Conservation (phyloP, 2,888 invertebrate species). For the Drosophila nr. perissopoda region DNA sequence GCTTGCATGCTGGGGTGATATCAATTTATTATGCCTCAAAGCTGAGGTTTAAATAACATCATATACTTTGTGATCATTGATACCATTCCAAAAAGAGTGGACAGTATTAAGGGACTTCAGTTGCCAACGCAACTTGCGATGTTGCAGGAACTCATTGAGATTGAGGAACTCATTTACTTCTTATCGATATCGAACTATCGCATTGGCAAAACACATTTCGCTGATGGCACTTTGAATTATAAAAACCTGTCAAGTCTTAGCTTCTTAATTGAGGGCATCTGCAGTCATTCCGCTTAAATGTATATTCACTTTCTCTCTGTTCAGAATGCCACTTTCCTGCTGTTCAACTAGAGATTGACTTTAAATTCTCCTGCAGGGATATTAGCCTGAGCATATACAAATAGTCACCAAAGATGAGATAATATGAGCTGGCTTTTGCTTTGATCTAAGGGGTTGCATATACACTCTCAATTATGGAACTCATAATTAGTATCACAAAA, state of each 20-base stretch:
- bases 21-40: constrained; percentile 18
- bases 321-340: constrained; percentile 12
- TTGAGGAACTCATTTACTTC: constrained; percentile 25
- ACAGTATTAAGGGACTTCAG: background rate
- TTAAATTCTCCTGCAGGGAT: constrained; percentile 29
- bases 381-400: constrained; percentile 41
- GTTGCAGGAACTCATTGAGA: constrained; percentile 33
- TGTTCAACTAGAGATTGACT: constrained; percentile 45
- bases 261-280: constrained; percentile 10
- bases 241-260: constrained; percentile 20
- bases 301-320: constrained; percentile 8
- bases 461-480: constrained; percentile 33
- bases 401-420: constrained; percentile 49
- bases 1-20: constrained; percentile 21
- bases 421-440: constrained; percentile 27
- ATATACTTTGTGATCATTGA: background rate
- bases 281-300: constrained; percentile 24
- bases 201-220: constrained; percentile 49
- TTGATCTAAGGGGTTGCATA: constrained; percentile 55
- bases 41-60: background rate
- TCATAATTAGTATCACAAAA: background rate
- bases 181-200: constrained; percentile 43
- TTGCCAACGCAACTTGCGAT: constrained; percentile 7
- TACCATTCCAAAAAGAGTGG: background rate
- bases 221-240: constrained; percentile 44